phyloP scores from a whole-genome alignment of 2,797 vertebrate genomes.

The Mus spretus region DNA sequence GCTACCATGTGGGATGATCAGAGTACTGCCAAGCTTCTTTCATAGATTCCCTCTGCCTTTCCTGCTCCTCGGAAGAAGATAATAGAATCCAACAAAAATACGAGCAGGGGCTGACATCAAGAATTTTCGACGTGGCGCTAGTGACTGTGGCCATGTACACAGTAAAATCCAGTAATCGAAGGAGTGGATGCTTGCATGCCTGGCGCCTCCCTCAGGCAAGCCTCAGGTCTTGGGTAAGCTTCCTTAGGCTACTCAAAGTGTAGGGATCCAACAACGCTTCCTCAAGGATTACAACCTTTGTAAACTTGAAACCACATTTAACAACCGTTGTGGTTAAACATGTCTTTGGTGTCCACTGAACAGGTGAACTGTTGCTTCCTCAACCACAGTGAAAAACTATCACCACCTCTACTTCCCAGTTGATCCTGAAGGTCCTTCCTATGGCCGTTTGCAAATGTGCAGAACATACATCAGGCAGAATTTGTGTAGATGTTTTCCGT shows the following conservation, averaged over 20 bases:
- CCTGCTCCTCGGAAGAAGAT: not conserved
- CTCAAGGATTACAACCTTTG: constrained; percentile 51
- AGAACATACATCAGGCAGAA: not conserved
- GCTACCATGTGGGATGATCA: not conserved
- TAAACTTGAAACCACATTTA: constrained; percentile 58
- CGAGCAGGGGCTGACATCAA: not conserved
- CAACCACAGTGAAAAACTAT: not conserved
- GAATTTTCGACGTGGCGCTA: not conserved
- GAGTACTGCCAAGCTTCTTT: not conserved
- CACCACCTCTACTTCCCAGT: not conserved
- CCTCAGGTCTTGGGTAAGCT: not conserved
- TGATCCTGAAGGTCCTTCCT: not conserved
- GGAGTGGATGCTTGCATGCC: not conserved
- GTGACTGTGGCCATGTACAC: not conserved
- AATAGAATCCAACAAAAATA: not conserved
- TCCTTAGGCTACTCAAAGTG: not conserved
- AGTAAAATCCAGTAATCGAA: not conserved
- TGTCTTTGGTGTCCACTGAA: not conserved
- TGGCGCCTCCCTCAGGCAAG: not conserved
- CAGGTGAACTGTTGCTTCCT: not conserved
- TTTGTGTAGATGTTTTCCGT: not conserved
- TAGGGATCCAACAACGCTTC: not conserved
- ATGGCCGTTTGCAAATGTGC: not conserved
- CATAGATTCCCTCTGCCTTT: constrained; percentile 1
- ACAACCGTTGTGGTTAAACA: not conserved